A percentile compares a stretch with the other conserved stretches of the same genome.
These are phyloP conservation scores for Petrocephalus zakoni DNA, from an alignment of 2,113 vertebrate genomes.

Conservation along the genomic window DNA sequence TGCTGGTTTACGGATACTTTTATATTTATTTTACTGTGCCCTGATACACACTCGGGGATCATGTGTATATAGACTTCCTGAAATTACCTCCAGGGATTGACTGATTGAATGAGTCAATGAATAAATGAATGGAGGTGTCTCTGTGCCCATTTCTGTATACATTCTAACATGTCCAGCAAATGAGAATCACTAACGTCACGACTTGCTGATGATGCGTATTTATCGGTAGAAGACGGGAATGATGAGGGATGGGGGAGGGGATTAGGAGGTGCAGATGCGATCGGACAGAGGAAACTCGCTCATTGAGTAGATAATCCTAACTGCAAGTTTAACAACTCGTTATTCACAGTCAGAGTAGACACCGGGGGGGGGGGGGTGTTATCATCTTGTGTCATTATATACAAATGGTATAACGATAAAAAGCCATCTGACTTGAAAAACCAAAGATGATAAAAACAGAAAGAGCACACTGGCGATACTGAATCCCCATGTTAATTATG, in stretches of 20 bases:
- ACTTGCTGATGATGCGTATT: neutral
- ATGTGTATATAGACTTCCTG: neutral
- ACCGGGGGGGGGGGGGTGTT: neutral
- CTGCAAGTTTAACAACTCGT: neutral
- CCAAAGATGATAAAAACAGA: neutral
- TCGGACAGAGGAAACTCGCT: neutral
- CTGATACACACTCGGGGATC: neutral
- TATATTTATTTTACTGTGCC: neutral
- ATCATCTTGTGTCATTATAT: neutral
- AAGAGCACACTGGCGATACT: neutral
- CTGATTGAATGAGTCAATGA: neutral
- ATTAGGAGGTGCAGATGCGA: neutral
- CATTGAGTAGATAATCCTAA: neutral
- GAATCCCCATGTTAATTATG: neutral
- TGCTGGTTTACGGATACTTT: neutral
- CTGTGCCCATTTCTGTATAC: too few species aligned
- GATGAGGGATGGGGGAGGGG: too few species aligned
- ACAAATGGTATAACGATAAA: neutral
- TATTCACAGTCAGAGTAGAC: too few species aligned
- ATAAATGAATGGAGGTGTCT: neutral
- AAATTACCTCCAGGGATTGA: neutral
- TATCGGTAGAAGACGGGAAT: too few species aligned
- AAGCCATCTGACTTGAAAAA: neutral
- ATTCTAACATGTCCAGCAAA: neutral
- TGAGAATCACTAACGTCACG: neutral